Base-by-base conservation (phyloP, 2,888 invertebrate genomes). In the Leucoma salicis region DNA sequence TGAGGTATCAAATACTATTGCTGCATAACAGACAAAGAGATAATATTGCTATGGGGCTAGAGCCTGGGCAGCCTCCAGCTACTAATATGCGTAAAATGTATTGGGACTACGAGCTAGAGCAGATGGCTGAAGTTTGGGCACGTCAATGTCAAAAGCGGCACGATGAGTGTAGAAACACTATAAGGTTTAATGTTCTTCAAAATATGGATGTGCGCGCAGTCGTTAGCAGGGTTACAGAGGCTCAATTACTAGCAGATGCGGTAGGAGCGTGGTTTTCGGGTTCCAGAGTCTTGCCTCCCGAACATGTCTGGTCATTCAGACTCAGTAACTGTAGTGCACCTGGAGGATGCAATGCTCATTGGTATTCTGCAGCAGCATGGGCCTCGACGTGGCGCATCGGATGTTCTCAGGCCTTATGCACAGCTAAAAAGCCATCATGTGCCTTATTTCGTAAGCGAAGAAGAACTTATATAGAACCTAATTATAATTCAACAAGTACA, bases 31-130 rank as follows among this genome's bases (percentile, higher is more conserved):
- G 86, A 27, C 79, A 90, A 36, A 73, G 90, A 37, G 87, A 90
- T 49, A 82, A 82, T 45, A 78, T 90, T 29, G 90, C 90, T 0
- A 75, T 83, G 79, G 90, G 90, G 0, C 60, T 85, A 16, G 84
- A 90, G 47, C 76, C 86, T 0, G 87, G 85, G 0, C 90, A 90
- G 53, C 90, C 90, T 1, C 75, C 85, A 1, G 90, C 90, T 1
- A 67, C 82, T 2, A 90, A 90, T 50, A 90, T 90, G 90, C 79
- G 87, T 5, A 88, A 90, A 57, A 75, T 90, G 79, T 90, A 88
- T 49, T 90, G 90, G 90, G 90, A 90, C 42, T 78, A 79, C 42
- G 90, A 90, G 51, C 69, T 90, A 0, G 90, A 90, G 45, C 62
- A 73, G 14, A 81, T 77, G 76, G 90, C 90, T 0, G 87, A 89